These are phyloP conservation scores for Lophochroa leadbeateri DNA, from an alignment of 2,113 vertebrate genomes.

Conservation along the genomic window DNA sequence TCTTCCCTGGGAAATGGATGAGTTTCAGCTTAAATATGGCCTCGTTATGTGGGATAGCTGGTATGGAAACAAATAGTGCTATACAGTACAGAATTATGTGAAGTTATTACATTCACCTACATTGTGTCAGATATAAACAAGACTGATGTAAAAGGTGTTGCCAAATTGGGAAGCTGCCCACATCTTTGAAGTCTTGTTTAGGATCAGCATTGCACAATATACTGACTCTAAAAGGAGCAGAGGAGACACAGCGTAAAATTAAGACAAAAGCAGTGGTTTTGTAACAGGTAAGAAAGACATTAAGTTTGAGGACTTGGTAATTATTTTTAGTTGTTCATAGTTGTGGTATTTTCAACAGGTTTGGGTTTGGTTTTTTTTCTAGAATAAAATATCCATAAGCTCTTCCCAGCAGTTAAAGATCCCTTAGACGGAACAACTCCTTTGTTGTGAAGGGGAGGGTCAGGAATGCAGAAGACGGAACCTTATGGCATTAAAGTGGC, in stretches of 20 bases:
- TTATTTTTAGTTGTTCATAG: not conserved
- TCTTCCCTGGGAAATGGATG: not conserved
- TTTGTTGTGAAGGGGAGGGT: not conserved
- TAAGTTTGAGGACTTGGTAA: not conserved
- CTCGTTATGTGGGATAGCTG: rapidly evolving
- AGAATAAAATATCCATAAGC: not conserved
- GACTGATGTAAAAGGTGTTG: not conserved
- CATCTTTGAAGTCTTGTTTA: not conserved
- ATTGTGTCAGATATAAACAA: not conserved
- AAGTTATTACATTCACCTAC: not conserved
- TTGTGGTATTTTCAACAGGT: not conserved
- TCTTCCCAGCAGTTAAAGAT: not conserved
- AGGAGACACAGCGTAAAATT: not conserved
- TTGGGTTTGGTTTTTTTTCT: not conserved
- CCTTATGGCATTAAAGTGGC: rapidly evolving
- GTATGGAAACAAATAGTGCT: not conserved
- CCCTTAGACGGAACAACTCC: not conserved
- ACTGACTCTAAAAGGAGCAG: not conserved
- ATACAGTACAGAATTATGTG: not conserved
- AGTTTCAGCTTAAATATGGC: not conserved
- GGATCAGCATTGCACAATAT: not conserved
- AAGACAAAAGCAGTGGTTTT: not conserved
- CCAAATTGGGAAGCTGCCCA: not conserved
- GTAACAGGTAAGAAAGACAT: not conserved
- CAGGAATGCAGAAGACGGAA: not conserved